phyloP scores from a whole-genome alignment of 2,888 invertebrate genomes.

The Limnephilus rhombicus region DNA sequence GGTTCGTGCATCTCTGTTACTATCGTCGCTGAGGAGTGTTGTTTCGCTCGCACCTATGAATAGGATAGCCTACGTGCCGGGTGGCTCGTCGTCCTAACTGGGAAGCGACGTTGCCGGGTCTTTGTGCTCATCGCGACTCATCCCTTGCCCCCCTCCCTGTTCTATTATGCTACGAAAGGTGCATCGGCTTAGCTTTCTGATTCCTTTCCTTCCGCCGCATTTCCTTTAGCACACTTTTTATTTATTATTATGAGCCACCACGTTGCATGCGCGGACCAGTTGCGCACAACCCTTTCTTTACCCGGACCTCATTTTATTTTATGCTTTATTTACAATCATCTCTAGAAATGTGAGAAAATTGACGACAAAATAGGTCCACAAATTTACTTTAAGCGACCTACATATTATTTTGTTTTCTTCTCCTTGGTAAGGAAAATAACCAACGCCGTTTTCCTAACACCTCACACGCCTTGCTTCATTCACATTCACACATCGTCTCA shows the following conservation, averaged over 20 bases:
- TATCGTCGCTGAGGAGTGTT: slow-evolving; percentile 21
- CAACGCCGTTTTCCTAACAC: not conserved
- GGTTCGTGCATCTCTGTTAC: not conserved
- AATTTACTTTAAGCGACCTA: no score
- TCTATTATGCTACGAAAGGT: slow-evolving; percentile 27
- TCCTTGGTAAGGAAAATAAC: no score
- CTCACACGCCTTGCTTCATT: not conserved
- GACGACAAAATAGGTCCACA: no score
- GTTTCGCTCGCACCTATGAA: slow-evolving; percentile 15
- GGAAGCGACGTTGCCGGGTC: slow-evolving; percentile 54
- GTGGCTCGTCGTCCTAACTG: slow-evolving; percentile 28
- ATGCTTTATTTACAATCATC: not conserved
- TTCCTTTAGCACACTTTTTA: slow-evolving; percentile 45
- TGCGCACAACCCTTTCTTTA: slow-evolving; percentile 17
- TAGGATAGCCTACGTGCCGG: slow-evolving; percentile 50
- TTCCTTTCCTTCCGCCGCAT: slow-evolving; percentile 51
- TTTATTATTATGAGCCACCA: slow-evolving; percentile 13
- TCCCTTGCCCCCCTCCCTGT: slow-evolving; percentile 35
- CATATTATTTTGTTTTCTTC: no score
- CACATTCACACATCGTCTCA: not conserved
- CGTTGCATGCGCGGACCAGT: slow-evolving; percentile 39
- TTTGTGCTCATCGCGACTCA: slow-evolving; percentile 45
- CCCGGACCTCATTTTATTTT: not conserved
- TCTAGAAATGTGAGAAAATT: no score
- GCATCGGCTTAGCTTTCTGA: slow-evolving; percentile 48